Conservation (phyloP, 2,888 invertebrate genomes). For the Ectobius pallidus region DNA sequence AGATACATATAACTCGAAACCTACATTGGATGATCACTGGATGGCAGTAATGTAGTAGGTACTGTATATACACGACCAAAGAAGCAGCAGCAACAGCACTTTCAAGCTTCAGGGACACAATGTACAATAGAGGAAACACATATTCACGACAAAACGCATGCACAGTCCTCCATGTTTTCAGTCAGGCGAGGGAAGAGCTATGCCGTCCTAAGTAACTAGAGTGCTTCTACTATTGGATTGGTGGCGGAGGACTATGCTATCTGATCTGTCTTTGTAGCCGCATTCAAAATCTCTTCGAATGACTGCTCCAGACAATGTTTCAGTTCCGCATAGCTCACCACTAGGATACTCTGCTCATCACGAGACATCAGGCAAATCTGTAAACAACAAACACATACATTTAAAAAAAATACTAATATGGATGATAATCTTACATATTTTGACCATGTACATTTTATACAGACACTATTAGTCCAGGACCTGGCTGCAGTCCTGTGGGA, state of each 20-base stretch:
- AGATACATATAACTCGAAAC: neutral
- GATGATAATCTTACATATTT: too few relatives aligned
- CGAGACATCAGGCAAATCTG: constrained; percentile 94
- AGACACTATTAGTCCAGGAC: too few relatives aligned
- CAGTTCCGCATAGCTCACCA: constrained; percentile 94
- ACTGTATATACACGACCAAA: neutral
- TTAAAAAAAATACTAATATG: too few relatives aligned
- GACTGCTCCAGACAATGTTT: constrained; percentile 94
- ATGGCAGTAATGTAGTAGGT: constrained; percentile 19
- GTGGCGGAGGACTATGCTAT: constrained; percentile 3
- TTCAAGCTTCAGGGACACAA: neutral
- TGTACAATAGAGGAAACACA: constrained; percentile 3
- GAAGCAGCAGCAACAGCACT: neutral
- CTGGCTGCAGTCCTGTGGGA: too few relatives aligned
- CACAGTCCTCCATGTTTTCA: neutral
- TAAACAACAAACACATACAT: constrained; percentile 47
- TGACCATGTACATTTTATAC: too few relatives aligned
- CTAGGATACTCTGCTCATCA: constrained; percentile 94
- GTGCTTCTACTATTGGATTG: constrained; percentile 11
- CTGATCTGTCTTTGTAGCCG: constrained; percentile 41
- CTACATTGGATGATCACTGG: neutral
- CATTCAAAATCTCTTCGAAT: constrained; percentile 77
- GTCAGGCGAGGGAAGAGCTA: neutral
- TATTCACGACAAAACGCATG: neutral
- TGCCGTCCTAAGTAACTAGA: neutral